Conservation (phyloP, 2,888 invertebrate species). For the Platerodrilus igneus region DNA sequence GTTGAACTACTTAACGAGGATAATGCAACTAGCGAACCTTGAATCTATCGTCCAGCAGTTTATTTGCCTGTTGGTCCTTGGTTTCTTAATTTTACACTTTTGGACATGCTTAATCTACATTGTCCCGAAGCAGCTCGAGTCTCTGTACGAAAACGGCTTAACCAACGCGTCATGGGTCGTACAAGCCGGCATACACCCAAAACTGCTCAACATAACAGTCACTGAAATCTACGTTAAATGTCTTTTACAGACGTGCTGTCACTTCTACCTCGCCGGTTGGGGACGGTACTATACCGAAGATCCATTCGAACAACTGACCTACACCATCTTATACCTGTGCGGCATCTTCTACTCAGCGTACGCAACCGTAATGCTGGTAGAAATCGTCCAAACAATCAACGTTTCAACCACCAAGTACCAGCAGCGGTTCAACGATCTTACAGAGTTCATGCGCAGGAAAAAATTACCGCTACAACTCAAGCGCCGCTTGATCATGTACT, state of each 20-base stretch:
- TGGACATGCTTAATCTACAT: slow-evolving; percentile 25
- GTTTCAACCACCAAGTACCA: slow-evolving; percentile 44
- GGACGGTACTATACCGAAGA: slow-evolving; percentile 23
- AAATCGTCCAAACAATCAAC: slow-evolving; percentile 34
- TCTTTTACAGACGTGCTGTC: slow-evolving; percentile 29
- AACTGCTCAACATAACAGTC: slow-evolving; percentile 6
- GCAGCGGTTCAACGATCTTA: slow-evolving; percentile 45
- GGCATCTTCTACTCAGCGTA: slow-evolving; percentile 34
- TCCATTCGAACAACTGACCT: slow-evolving; percentile 27
- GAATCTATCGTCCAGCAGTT: slow-evolving; percentile 6
- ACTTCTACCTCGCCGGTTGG: slow-evolving; percentile 35
- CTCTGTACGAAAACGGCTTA: slow-evolving; percentile 1
- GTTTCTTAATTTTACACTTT: slow-evolving; percentile 25
- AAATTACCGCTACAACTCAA: slow-evolving; percentile 44
- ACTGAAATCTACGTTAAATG: slow-evolving; percentile 21
- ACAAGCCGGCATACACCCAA: slow-evolving; percentile 13
- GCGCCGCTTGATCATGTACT: slow-evolving; percentile 42
- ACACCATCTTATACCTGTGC: slow-evolving; percentile 27
- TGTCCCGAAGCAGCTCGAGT: slow-evolving; percentile 19
- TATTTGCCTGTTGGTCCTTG: slow-evolving; percentile 16
- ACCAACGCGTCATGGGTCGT: slow-evolving; percentile 20
- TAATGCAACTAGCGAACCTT: slow-evolving; percentile 7
- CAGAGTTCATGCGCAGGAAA: slow-evolving; percentile 44
- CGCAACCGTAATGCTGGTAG: slow-evolving; percentile 38
- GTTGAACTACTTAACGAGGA: slow-evolving; percentile 12